Base-by-base conservation (phyloP, 1,140 invertebrate species). In the Probaryconus sp. region DNA sequence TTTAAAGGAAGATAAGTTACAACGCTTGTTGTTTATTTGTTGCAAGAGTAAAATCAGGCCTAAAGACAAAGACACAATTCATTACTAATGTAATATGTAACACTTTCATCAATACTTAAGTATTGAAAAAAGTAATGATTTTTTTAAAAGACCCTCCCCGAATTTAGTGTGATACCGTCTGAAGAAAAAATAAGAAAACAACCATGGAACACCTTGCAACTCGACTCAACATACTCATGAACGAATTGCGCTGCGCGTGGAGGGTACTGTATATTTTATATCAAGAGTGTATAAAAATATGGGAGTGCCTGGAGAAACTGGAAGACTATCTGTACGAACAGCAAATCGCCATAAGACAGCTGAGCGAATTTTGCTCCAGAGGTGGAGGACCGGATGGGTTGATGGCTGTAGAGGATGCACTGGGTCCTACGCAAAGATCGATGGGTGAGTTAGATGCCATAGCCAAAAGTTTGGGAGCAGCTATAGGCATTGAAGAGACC, bases 251-350 rank as follows among this genome's bases (percentile, higher is more conserved):
- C 71, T 96, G 95, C 80, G 96, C 96, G 0, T 97, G 96, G 96
- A 90, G 95, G 64, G 95, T 96, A 1, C 87, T 98, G 47, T 95
- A 97, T 82, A 89, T 97, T 26, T 90, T 98, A 3, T 96, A 95
- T 11, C 94, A 95, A 76, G 96, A 97, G 82, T 97, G 97, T 79
- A 93, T 96, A 9, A 95, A 95, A 81, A 97, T 98, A 92, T 97
- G 96, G 96, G 94, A 96, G 81, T 89, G 95, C 47, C 89, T 98
- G 37, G 96, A 98, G 79, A 95, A 96, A 84, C 87, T 97, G n/a
- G 96, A 98, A 84, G 91, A 93, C 28, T 90, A 97, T 33, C 89
- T 97, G 0, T 93, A 93, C 79, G 95, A 97, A 80, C 96, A 97
- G 85, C 96, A 97, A 81, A 93, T 93, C 64, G 94, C 97, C n/a